Evolutionary conservation across 2,888 invertebrate species (phyloP).

Genomic region (Melieria picta): DNA sequence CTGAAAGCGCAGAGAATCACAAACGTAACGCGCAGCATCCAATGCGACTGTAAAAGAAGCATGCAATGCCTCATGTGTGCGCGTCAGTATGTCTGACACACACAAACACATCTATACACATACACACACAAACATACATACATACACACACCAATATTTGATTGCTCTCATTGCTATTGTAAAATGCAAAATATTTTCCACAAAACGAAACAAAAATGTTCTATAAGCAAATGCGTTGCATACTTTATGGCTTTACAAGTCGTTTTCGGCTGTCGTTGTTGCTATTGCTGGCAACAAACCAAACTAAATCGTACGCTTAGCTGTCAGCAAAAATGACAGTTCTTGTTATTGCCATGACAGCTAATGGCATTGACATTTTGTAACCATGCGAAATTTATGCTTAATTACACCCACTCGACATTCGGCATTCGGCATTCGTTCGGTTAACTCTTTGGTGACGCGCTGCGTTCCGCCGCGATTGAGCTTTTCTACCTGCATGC

Average conservation of each 20-base stretch:
- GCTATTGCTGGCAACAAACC: no score
- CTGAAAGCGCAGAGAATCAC: no score
- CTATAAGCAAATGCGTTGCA: background rate
- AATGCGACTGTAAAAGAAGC: no score
- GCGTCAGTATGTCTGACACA: background rate
- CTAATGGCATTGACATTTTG: background rate
- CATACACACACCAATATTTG: background rate
- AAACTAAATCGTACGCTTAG: background rate
- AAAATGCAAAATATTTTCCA: background rate
- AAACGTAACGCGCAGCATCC: no score
- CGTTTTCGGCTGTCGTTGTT: no score
- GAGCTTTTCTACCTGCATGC: slow-evolving; percentile 13
- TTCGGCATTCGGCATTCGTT: background rate
- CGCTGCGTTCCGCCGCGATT: background rate
- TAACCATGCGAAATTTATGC: slow-evolving; percentile 16
- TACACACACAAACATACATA: no score
- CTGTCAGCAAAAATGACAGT: background rate
- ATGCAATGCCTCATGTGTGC: no score
- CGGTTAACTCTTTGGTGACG: background rate
- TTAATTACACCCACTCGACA: slow-evolving; percentile 22
- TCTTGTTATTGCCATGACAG: background rate
- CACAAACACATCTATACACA: background rate
- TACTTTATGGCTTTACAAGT: background rate
- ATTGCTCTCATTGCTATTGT: slow-evolving; percentile 22
- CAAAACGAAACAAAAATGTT: slow-evolving; percentile 6